Conservation (phyloP, 2,113 vertebrate species). For the Oreochromis tanganicae region DNA sequence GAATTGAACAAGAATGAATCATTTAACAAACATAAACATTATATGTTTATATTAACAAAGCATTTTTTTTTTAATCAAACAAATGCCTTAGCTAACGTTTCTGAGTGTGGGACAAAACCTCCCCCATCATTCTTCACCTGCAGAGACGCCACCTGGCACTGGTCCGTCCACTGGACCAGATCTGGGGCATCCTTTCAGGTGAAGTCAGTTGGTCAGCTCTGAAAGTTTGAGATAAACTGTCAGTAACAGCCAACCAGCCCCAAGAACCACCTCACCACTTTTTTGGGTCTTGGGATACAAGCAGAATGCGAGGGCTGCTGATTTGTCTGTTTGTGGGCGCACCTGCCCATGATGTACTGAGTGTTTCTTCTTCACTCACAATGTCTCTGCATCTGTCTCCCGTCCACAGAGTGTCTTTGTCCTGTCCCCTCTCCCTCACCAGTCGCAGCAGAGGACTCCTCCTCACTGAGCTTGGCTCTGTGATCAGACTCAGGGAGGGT, state of each 20-base stretch:
- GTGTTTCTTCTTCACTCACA: not conserved
- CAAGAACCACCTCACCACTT: not conserved
- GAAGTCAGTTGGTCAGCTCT: not conserved
- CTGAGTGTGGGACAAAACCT: not conserved
- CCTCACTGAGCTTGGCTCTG: not conserved
- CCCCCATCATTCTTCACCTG: not conserved
- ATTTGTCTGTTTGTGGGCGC: not conserved
- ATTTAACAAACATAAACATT: not conserved
- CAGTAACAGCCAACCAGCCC: not conserved
- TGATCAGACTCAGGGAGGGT: not conserved
- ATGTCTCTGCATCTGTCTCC: not conserved
- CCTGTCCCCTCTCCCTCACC: not conserved
- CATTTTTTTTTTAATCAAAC: not conserved
- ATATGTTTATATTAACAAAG: not conserved
- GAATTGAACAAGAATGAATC: not conserved
- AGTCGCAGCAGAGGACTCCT: not conserved
- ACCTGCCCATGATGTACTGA: not conserved
- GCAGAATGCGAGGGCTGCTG: not conserved
- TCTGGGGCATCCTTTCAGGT: not conserved
- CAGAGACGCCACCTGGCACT: accelerated
- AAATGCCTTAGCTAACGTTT: not conserved
- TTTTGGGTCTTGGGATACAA: not conserved
- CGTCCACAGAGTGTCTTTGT: not conserved
- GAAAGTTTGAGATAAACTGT: not conserved
- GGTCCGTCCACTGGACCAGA: accelerated